Base-by-base conservation (phyloP, 2,888 invertebrate species). In the Lasioglossum leucozonium region DNA sequence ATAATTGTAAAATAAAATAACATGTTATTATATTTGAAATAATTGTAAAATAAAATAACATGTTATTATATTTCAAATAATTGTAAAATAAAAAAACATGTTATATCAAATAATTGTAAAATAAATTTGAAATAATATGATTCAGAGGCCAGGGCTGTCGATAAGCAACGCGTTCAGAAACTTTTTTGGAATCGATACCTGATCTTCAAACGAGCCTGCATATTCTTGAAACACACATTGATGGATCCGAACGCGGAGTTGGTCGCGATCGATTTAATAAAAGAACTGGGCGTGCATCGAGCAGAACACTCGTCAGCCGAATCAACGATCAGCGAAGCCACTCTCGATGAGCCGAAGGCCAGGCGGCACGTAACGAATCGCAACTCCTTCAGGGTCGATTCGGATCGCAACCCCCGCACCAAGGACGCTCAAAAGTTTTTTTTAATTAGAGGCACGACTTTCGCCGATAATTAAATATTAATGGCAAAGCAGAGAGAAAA, bases 291-390 rank as follows among this genome's bases (percentile, higher is more conserved):
- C 26, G 62, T 6, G 62, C 30, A 62, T 30, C 30, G 62, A 30
- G 26, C 30, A 6, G 62, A 62, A 30, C 30, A 2, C 62, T 67
- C 51, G 62, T 82, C 86, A 72, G 75, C 75, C 79, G 58, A 86
- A 87, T 77, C 67, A 79, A 75, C 80, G 73, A 83, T 81, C 82
- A 71, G 76, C 65, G 87, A 87, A 87, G 78, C 76, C 81, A 87
- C 79, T 79, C 87, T 84, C 84, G 84, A 77, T 58, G 77, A 81
- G 30, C 58, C 84, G 83, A 84, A 83, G 87, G 87, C 81, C 87
- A 72, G 72, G 72, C 26, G n/a, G 37, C 62, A 58, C 75, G 71
- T 77, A 72, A 77, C 79, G 51, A 86, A 82, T 80, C 79, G 74
- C 77, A 11, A 1, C 62, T 67, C 67, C 22, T 51, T 51, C 10